Evolutionary conservation across 2,888 invertebrate species (phyloP).

Genomic region (Drosophila testacea): DNA sequence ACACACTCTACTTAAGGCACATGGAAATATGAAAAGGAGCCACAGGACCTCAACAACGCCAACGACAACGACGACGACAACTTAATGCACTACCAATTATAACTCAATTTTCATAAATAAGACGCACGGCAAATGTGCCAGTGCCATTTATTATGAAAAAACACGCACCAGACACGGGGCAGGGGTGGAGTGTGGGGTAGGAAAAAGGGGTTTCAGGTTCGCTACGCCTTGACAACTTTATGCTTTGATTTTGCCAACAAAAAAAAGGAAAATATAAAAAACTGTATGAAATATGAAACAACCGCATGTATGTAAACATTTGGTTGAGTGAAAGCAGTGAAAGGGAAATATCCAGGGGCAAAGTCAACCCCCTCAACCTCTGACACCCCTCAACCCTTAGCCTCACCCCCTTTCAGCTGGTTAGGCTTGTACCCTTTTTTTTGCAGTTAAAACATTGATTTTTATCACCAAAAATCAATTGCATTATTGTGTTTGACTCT

Average conservation of each 20-base stretch:
- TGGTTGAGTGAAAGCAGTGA: constrained; percentile 44
- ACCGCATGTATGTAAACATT: constrained; percentile 80
- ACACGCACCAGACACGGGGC: constrained; percentile 43
- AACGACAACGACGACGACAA: constrained; percentile 64
- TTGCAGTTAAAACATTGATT: constrained; percentile 69
- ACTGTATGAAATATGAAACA: constrained; percentile 76
- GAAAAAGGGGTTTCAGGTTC: constrained; percentile 56
- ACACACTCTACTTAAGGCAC: background rate
- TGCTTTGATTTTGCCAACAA: constrained; percentile 70
- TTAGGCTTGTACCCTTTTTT: constrained; percentile 61
- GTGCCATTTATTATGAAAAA: constrained; percentile 48
- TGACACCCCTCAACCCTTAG: constrained; percentile 13
- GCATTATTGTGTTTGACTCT: constrained; percentile 75
- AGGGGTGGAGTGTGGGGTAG: constrained; percentile 4
- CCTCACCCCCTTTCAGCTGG: constrained; percentile 18
- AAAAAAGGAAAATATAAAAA: constrained; percentile 24
- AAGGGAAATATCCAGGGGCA: constrained; percentile 19
- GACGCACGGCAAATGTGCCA: constrained; percentile 41
- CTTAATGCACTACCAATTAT: constrained; percentile 83
- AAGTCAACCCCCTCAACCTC: constrained; percentile 3
- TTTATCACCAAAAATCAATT: constrained; percentile 81
- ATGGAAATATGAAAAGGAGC: constrained; percentile 6
- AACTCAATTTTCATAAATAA: constrained; percentile 84
- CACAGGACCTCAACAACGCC: constrained; percentile 18
- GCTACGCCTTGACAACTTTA: constrained; percentile 78